Conservation (phyloP, 2,888 invertebrate species). For the Drosophila incognita region DNA sequence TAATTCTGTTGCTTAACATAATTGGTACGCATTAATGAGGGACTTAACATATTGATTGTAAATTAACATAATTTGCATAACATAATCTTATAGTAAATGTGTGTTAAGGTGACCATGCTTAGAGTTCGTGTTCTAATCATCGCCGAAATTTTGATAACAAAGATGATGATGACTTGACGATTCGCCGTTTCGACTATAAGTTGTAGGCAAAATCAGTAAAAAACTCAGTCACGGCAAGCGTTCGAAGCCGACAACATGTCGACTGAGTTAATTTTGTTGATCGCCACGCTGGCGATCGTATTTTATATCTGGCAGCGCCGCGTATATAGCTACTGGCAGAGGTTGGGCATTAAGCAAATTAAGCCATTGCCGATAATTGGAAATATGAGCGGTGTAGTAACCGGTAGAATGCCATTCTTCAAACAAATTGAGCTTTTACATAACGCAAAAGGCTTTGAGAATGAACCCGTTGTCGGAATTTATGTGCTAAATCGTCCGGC, state of each 20-base stretch:
- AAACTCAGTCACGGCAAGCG: constrained; percentile 29
- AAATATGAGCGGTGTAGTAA: constrained; percentile 48
- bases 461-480: no score
- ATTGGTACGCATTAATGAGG: no score
- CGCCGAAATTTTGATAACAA: background rate
- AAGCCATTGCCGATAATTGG: constrained; percentile 83
- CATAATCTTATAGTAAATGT: no score
- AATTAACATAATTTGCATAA: no score
- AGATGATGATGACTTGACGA: background rate
- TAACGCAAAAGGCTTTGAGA: no score
- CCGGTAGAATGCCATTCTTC: no score
- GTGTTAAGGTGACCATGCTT: no score
- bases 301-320: constrained; percentile 67
- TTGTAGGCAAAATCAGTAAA: background rate
- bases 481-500: no score
- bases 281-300: constrained; percentile 40
- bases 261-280: constrained; percentile 33
- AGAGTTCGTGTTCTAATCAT: no score
- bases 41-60: no score
- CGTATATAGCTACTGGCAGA: constrained; percentile 73
- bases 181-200: constrained; percentile 3
- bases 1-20: no score
- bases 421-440: no score
- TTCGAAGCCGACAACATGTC: constrained; percentile 39
- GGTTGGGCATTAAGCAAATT: constrained; percentile 78